phyloP scores from a whole-genome alignment of 2,888 invertebrate species.

The Deroplatys truncata region DNA sequence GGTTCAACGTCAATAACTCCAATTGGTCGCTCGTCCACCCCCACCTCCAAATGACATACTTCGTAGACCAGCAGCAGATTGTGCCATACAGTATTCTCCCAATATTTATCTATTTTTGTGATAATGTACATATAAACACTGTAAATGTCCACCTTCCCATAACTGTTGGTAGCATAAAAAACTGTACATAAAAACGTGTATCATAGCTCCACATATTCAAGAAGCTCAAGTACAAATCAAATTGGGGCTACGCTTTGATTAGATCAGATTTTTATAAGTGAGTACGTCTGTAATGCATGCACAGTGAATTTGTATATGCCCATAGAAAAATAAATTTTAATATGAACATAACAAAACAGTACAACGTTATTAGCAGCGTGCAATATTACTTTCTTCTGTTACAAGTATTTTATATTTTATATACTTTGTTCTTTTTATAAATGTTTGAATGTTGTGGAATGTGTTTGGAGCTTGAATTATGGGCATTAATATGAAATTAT shows the following conservation, averaged over 20 bases:
- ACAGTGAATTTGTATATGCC: background rate
- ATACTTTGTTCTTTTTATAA: background rate
- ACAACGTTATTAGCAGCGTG: background rate
- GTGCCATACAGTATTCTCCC: constrained; percentile 29
- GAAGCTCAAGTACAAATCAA: background rate
- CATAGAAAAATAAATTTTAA: background rate
- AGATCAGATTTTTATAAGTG: background rate
- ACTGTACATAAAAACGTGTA: constrained; percentile 18
- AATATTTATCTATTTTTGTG: constrained; percentile 17
- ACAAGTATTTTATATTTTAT: no score
- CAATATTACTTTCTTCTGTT: background rate
- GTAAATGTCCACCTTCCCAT: constrained; percentile 4
- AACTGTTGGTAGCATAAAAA: background rate
- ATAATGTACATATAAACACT: constrained; percentile 9
- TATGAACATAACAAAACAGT: background rate
- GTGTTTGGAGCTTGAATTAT: background rate
- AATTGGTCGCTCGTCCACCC: constrained; percentile 41
- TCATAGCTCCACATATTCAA: background rate
- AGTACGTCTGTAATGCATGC: background rate
- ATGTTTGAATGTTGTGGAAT: background rate
- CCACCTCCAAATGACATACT: constrained; percentile 42
- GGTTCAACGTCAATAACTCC: constrained; percentile 45
- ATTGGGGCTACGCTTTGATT: background rate
- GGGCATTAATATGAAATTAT: background rate
- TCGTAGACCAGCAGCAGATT: background rate